phyloP scores from a whole-genome alignment of 2,113 vertebrate genomes.

The Actinemys pallida region DNA sequence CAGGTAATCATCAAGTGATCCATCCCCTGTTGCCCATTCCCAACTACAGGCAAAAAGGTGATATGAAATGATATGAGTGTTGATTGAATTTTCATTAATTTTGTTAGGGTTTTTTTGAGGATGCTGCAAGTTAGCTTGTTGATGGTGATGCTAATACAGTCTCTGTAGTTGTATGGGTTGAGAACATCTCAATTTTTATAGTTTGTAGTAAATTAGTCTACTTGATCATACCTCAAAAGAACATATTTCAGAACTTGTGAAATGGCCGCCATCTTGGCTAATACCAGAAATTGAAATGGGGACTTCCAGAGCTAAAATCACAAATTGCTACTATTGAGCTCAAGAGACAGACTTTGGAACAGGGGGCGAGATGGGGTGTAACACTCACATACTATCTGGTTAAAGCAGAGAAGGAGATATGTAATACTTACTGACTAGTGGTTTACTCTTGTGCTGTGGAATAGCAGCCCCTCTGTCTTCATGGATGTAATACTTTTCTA shows the following conservation, averaged over 20 bases:
- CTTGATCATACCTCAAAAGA: neutral
- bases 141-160: neutral
- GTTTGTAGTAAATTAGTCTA: neutral
- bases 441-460: neutral
- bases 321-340: neutral
- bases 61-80: neutral
- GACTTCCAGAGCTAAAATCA: neutral
- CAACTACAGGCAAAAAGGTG: too few species aligned
- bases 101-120: fast-evolving
- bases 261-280: neutral
- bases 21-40: too few species aligned
- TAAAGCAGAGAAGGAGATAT: neutral
- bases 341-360: neutral
- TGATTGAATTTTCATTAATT: neutral
- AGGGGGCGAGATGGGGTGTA: neutral
- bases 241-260: neutral
- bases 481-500: neutral
- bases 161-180: neutral
- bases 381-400: neutral
- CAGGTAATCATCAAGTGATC: too few species aligned
- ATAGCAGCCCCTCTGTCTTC: neutral
- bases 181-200: neutral
- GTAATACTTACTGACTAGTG: neutral
- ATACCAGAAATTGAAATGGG: neutral
- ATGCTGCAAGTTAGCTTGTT: neutral